Conservation (phyloP, 1,140 invertebrate species). For the Globodera ellingtonae region DNA sequence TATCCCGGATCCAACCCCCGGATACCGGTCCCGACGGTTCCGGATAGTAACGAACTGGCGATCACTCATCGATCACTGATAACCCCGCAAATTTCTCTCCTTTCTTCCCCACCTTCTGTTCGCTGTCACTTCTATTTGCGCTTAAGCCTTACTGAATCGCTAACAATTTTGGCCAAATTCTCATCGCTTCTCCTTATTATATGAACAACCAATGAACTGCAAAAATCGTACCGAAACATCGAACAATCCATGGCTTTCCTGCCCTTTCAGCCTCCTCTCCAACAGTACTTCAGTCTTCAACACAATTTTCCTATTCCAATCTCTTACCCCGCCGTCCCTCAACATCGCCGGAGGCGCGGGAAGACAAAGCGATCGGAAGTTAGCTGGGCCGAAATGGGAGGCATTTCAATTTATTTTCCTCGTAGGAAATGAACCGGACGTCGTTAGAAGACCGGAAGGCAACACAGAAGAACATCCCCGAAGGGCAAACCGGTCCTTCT, state of each 20-base stretch:
- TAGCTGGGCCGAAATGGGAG: not conserved
- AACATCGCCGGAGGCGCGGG: conserved; percentile 33
- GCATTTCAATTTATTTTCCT: not conserved
- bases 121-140: not conserved
- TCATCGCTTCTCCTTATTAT: too few relatives aligned
- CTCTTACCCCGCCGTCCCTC: conserved; percentile 38
- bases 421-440: not conserved
- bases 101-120: not conserved
- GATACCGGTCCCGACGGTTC: too few relatives aligned
- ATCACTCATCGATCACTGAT: too few relatives aligned
- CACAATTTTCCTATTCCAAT: not conserved
- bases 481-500: not conserved
- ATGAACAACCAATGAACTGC: too few relatives aligned
- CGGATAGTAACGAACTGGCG: too few relatives aligned
- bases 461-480: not conserved
- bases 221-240: too few relatives aligned
- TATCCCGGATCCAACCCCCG: too few relatives aligned
- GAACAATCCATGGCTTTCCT: too few relatives aligned
- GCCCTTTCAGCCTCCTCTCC: conserved; percentile 39
- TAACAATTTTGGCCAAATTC: too few relatives aligned
- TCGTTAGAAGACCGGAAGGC: not conserved
- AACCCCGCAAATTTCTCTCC: not conserved
- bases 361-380: conserved; percentile 1
- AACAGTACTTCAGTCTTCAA: not conserved
- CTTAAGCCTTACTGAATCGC: too few relatives aligned